These are phyloP conservation scores for Troglohyphantes excavatus DNA, from an alignment of 2,888 invertebrate species.

Conservation along the genomic window DNA sequence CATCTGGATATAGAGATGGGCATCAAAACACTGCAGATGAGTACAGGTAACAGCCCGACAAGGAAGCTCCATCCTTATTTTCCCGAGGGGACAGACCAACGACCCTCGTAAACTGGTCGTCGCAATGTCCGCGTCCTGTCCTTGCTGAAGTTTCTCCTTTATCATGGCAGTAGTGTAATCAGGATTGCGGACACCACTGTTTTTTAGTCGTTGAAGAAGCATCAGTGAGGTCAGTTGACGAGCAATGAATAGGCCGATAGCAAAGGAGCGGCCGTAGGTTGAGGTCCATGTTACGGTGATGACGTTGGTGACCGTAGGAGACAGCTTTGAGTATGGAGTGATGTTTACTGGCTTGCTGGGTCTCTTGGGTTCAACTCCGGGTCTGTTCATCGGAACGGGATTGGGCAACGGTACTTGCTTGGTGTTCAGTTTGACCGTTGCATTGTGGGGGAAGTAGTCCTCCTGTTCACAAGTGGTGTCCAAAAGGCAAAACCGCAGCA, in stretches of 20 bases:
- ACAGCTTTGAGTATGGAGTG: constrained; percentile 92
- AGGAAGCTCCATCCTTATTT: constrained; percentile 86
- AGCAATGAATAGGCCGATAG: constrained; percentile 92
- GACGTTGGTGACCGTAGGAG: constrained; percentile 92
- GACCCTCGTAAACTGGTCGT: constrained; percentile 97
- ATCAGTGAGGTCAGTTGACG: constrained; percentile 92
- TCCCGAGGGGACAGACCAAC: constrained; percentile 91
- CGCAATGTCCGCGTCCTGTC: constrained; percentile 97
- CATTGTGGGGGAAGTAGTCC: constrained; percentile 95
- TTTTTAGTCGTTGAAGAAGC: constrained; percentile 90
- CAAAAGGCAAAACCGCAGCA: constrained; percentile 94
- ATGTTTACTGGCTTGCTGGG: constrained; percentile 98
- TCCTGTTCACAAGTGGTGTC: constrained; percentile 95
- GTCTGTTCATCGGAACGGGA: constrained; percentile 98
- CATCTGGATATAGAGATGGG: constrained; percentile 96
- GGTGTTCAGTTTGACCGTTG: constrained; percentile 95
- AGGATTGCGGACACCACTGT: constrained; percentile 92
- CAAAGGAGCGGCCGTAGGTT: constrained; percentile 88
- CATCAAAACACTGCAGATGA: constrained; percentile 99
- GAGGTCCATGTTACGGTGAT: constrained; percentile 96
- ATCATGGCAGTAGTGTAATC: constrained; percentile 94
- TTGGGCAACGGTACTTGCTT: constrained; percentile 95
- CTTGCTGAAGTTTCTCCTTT: constrained; percentile 94
- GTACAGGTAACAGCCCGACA: constrained; percentile 94
- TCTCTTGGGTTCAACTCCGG: constrained; percentile 97